Conservation (phyloP, 2,888 invertebrate genomes). For the Noctua janthina region DNA sequence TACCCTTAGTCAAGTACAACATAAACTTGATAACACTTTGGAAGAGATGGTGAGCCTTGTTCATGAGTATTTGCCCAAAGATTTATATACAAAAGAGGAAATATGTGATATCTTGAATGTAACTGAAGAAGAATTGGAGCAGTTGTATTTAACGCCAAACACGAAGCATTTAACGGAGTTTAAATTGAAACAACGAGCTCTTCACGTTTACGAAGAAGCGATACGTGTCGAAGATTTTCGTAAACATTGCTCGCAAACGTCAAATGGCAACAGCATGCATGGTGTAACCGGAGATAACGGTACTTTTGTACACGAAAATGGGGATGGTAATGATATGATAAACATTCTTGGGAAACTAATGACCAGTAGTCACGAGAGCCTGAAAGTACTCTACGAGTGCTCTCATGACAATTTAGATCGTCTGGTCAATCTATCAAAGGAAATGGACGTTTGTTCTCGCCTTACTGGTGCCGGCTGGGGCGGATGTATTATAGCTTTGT, state of each 20-base stretch:
- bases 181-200: slow-evolving; percentile 95
- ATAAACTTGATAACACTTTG: slow-evolving; percentile 91
- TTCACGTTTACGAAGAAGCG: slow-evolving; percentile 98
- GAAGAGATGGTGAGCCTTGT: slow-evolving; percentile 93
- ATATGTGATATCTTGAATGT: slow-evolving; percentile 91
- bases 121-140: slow-evolving; percentile 91
- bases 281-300: slow-evolving; percentile 70
- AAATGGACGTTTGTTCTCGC: slow-evolving; percentile 94
- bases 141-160: slow-evolving; percentile 86
- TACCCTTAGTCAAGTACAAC: slow-evolving; percentile 94
- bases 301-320: slow-evolving; percentile 58
- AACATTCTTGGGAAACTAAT: slow-evolving; percentile 94
- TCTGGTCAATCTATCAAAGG: slow-evolving; percentile 93
- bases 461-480: slow-evolving; percentile 99
- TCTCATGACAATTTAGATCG: slow-evolving; percentile 96
- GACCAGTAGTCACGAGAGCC: slow-evolving; percentile 96
- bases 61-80: slow-evolving; percentile 90
- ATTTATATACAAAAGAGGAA: slow-evolving; percentile 93
- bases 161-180: slow-evolving; percentile 92
- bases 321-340: slow-evolving; percentile 82
- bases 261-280: slow-evolving; percentile 72
- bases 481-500: slow-evolving; percentile 97
- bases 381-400: slow-evolving; percentile 97
- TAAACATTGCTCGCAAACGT: slow-evolving; percentile 88
- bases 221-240: slow-evolving; percentile 95